Conservation (phyloP, 2,113 vertebrate genomes). For the Otus sunia region DNA sequence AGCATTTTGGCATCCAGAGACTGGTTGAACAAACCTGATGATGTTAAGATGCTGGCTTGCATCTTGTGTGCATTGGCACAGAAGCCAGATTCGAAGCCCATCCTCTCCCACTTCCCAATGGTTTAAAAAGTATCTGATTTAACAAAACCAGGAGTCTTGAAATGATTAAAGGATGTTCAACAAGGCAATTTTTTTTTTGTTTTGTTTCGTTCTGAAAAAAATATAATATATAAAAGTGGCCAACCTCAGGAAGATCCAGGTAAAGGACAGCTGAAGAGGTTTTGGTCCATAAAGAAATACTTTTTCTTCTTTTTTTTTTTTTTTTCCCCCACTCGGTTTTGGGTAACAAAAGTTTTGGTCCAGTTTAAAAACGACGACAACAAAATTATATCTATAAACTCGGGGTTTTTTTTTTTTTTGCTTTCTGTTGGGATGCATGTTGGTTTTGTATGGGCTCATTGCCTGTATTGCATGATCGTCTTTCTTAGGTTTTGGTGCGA, state of each 20-base stretch:
- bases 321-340: conserved; percentile 34
- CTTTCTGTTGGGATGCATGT: conserved; percentile 50
- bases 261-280: conserved; percentile 62
- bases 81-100: background rate
- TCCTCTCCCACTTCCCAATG: conserved; percentile 38
- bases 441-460: conserved; percentile 23
- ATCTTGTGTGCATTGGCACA: background rate
- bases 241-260: conserved; percentile 68
- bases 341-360: conserved; percentile 73
- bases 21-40: conserved; percentile 16
- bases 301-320: conserved; percentile 19
- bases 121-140: background rate
- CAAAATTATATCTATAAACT: conserved; percentile 62
- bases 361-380: conserved; percentile 64
- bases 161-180: conserved; percentile 51
- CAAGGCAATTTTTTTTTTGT: conserved; percentile 40
- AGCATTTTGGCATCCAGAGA: conserved; percentile 52
- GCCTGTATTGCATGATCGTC: conserved; percentile 65
- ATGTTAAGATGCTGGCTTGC: background rate
- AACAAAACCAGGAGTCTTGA: conserved; percentile 60
- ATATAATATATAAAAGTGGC: conserved; percentile 70
- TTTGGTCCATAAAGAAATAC: conserved; percentile 73
- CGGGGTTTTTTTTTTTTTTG: conserved; percentile 24
- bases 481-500: conserved; percentile 65
- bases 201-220: conserved; percentile 62